Percentiles rank a stretch among this genome's conserved stretches.
Evolutionary conservation across 2,113 vertebrate species (phyloP).

Genomic region (Actenoides lindsayi): DNA sequence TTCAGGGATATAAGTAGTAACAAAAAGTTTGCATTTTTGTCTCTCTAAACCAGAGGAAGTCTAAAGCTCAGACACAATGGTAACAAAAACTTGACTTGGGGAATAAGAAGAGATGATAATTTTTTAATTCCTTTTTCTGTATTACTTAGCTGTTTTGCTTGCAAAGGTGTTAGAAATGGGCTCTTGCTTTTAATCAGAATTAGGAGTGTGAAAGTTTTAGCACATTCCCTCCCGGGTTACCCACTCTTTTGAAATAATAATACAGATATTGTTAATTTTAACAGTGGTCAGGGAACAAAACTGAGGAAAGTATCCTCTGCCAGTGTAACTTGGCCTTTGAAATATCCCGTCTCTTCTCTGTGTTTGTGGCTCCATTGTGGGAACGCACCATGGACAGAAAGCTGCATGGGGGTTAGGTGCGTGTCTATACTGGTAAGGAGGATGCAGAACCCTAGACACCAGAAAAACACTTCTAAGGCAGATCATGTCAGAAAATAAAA

Average conservation of each 20-base stretch:
- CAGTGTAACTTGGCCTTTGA: neutral
- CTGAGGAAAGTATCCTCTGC: neutral
- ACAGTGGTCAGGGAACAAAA: neutral
- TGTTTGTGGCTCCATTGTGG: neutral
- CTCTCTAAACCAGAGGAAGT: neutral
- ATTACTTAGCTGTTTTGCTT: neutral
- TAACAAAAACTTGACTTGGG: neutral
- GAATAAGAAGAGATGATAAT: neutral
- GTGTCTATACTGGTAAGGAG: neutral
- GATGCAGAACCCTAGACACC: neutral
- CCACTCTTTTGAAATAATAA: neutral
- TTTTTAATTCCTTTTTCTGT: neutral
- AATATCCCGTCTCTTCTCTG: neutral
- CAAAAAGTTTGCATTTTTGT: neutral
- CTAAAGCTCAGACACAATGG: neutral
- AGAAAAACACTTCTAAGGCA: neutral
- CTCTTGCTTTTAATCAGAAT: neutral
- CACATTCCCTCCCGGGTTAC: neutral
- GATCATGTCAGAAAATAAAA: neutral
- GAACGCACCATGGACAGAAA: accelerated
- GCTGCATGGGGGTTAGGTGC: neutral
- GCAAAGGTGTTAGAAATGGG: neutral
- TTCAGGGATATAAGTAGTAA: neutral
- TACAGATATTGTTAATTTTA: neutral
- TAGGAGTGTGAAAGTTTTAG: neutral